Conservation (phyloP, 2,113 vertebrate genomes). For the Oncorhynchus tshawytscha region DNA sequence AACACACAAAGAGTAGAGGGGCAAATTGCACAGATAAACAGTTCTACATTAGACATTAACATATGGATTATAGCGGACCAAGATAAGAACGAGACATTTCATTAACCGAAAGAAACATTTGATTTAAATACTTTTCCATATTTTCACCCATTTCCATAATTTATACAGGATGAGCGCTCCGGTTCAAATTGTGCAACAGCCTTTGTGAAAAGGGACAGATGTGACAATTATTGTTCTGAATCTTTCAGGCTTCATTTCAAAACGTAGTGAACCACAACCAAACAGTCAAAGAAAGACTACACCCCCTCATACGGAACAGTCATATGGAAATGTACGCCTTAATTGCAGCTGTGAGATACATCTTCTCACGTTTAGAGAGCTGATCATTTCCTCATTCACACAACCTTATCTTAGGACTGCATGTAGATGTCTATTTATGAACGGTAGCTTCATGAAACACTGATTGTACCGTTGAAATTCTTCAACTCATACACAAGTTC, state of each 20-base stretch:
- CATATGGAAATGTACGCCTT: neutral
- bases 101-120: slow-evolving; percentile 73
- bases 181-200: neutral
- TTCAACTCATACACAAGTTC: too few species aligned
- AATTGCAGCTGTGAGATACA: neutral
- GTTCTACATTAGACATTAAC: slow-evolving; percentile 52
- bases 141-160: slow-evolving; percentile 67
- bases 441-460: neutral
- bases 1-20: slow-evolving; percentile 63
- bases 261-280: neutral
- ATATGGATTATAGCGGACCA: slow-evolving; percentile 72
- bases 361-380: neutral
- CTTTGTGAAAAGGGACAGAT: slow-evolving; percentile 30
- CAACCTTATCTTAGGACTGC: neutral
- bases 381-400: neutral
- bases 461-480: neutral
- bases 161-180: slow-evolving; percentile 41
- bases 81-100: slow-evolving; percentile 75
- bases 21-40: slow-evolving; percentile 73
- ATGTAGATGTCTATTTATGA: neutral
- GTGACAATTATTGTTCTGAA: slow-evolving; percentile 20
- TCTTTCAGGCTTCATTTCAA: slow-evolving; percentile 2
- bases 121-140: slow-evolving; percentile 67
- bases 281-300: neutral
- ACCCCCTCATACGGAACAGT: neutral